Percentiles rank a stretch among this genome's conserved stretches.
Evolutionary conservation across 2,888 invertebrate species (phyloP).

Genomic region (Drosophila aldrichi): DNA sequence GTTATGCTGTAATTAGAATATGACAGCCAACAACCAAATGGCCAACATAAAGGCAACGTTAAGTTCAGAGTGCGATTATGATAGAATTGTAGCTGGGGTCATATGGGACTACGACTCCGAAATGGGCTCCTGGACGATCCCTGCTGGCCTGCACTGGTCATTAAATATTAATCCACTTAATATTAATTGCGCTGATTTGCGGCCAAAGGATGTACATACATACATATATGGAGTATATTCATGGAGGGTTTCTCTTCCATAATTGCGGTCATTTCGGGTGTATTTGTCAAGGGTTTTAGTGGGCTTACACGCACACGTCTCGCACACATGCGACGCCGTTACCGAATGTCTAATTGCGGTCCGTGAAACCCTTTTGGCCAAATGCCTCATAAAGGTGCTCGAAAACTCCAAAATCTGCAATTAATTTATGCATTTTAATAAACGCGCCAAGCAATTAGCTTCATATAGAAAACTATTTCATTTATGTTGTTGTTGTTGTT

Average conservation of each 20-base stretch:
- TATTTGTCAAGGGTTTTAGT: conserved; percentile 60
- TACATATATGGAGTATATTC: conserved; percentile 9
- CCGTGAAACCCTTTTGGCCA: conserved; percentile 54
- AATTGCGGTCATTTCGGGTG: conserved; percentile 81
- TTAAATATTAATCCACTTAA: conserved; percentile 84
- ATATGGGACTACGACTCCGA: conserved; percentile 29
- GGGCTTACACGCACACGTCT: conserved; percentile 16
- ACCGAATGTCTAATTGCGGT: conserved; percentile 52
- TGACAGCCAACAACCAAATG: conserved; percentile 47
- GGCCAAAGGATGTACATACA: conserved; percentile 31
- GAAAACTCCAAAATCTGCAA: conserved; percentile 34
- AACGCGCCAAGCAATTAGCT: conserved; percentile 74
- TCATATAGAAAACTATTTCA: conserved; percentile 57
- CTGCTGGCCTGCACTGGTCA: conserved; percentile 71
- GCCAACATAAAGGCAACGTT: conserved; percentile 57
- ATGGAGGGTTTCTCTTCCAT: conserved; percentile 58
- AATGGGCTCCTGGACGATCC: not conserved
- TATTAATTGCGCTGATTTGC: conserved; percentile 83
- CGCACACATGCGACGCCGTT: conserved; percentile 14
- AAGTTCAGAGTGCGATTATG: conserved; percentile 73
- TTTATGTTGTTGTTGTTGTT: conserved; percentile 13
- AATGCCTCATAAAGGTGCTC: conserved; percentile 53
- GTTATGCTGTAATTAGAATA: conserved; percentile 77
- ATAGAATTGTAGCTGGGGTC: conserved; percentile 28
- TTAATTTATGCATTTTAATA: conserved; percentile 84